Conservation (phyloP, 2,888 invertebrate genomes). For the Drosophila anomalata region DNA sequence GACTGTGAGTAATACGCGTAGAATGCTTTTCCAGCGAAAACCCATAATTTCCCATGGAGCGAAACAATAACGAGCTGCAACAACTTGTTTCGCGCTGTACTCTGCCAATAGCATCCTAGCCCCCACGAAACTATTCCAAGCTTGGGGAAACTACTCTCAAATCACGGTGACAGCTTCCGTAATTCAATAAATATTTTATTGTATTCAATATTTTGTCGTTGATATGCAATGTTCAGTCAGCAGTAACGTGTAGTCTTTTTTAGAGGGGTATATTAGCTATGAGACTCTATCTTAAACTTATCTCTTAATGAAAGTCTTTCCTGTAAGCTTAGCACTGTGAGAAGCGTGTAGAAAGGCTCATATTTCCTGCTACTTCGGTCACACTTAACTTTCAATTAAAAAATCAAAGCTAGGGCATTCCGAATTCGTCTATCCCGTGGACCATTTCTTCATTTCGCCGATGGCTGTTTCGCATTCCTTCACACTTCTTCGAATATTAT, state of each 20-base stretch:
- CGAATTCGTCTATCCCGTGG: neutral
- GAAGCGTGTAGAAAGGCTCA: neutral
- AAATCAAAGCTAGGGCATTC: neutral
- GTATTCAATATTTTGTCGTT: conserved; percentile 45
- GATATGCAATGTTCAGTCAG: conserved; percentile 40
- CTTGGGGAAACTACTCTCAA: conserved; percentile 52
- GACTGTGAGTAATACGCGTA: conserved; percentile 22
- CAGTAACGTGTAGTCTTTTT: neutral
- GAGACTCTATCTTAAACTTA: neutral
- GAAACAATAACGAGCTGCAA: conserved; percentile 24
- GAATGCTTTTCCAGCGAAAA: conserved; percentile 22
- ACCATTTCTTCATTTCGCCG: conserved; percentile 1
- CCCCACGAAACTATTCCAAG: conserved; percentile 28
- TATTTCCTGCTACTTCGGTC: neutral
- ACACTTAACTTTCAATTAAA: too few relatives aligned
- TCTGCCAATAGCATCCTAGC: neutral
- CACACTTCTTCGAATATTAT: conserved; percentile 48
- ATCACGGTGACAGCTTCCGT: conserved; percentile 67
- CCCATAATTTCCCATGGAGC: conserved; percentile 21
- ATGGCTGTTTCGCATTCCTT: conserved; percentile 32
- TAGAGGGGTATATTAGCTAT: conserved; percentile 14
- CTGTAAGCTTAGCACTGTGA: neutral
- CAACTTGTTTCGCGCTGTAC: conserved; percentile 19
- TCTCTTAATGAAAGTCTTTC: neutral
- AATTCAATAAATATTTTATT: conserved; percentile 69